Base-by-base conservation (phyloP, 2,888 invertebrate species). In the Imbricaverruca yamaguchii region DNA sequence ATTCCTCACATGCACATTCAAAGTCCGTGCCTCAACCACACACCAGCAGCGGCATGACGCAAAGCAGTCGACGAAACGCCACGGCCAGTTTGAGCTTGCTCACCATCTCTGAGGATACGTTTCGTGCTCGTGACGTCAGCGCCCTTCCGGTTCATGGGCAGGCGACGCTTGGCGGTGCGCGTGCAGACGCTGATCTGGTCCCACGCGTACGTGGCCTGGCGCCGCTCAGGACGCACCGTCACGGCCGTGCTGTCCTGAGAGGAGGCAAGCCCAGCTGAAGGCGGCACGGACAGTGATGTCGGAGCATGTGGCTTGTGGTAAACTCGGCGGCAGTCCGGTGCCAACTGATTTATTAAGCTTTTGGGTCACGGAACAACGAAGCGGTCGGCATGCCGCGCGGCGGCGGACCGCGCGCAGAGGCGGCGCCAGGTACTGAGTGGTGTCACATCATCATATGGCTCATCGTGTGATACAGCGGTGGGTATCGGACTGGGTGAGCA, bases 91-190 rank as follows among this genome's bases (percentile, higher is more conserved):
- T 25, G n/a, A 15, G 55, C 18, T 57, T 81, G 83, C 85, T 86
- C 87, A 93, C 94, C 92, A 87, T 91, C 92, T 87, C 92, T 93
- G 21, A 94, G 88, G 82, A 94, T 90, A 87, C 94, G 94, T 85
- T 92, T 93, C 83, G 91, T 89, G 84, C 88, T 88, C 87, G 88
- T 87, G 61, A 88, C 85, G 81, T 86, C 86, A 0, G 85, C 84
- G 0, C 86, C 81, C 6, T 81, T 79, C 87, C 87, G 59, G 86
- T 86, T 74, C 82, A 74, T 59, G 39, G 67, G 69, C 53, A 53
- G 4, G 6, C 74, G 74, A 6, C 74, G 12, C 13, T 74, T 74
- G 67, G 25, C 25, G 23, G 13, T 25, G 9, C 25, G 25, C 4
- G 86, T 91, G 85, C 92, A 93, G 0, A 93, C 93, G 86, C 94